Evolutionary conservation across 2,113 vertebrate species (phyloP).

Genomic region (Rallus limicola): DNA sequence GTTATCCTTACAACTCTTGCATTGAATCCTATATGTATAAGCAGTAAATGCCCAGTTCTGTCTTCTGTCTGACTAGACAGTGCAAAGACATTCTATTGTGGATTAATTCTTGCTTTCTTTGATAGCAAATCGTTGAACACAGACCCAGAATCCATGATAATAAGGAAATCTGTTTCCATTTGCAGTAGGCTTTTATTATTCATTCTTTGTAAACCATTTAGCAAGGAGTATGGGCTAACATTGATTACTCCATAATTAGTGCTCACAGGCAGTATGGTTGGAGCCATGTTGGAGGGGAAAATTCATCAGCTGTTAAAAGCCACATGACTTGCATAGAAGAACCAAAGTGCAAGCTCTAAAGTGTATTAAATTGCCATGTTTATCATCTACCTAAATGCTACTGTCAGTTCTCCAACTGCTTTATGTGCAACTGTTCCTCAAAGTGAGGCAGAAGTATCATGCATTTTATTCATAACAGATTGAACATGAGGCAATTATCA

Average conservation of each 20-base stretch:
- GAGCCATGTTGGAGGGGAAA: background rate
- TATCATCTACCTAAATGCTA: conserved; percentile 52
- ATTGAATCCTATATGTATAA: background rate
- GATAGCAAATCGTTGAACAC: background rate
- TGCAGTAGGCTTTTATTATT: conserved; percentile 22
- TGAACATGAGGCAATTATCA: conserved; percentile 57
- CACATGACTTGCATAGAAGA: background rate
- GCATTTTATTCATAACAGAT: conserved; percentile 39
- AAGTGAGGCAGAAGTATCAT: background rate
- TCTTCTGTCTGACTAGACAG: background rate
- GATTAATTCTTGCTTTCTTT: background rate
- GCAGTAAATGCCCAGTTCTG: background rate
- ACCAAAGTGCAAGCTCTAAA: background rate
- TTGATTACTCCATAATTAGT: conserved; percentile 53
- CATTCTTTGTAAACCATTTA: conserved; percentile 19
- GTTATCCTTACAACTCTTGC: background rate
- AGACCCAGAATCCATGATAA: background rate
- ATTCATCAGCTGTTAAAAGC: conserved; percentile 34
- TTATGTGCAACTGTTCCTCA: conserved; percentile 41
- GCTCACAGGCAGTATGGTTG: conserved; percentile 9
- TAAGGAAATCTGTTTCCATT: conserved; percentile 39
- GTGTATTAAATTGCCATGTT: conserved; percentile 19
- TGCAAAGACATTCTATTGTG: background rate
- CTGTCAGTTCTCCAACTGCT: conserved; percentile 56
- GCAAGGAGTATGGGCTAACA: background rate